A percentile compares a stretch with the other conserved stretches of the same genome.
Conservation (phyloP, 64 coral and sea anemone genomes). For the Actinia equina region DNA sequence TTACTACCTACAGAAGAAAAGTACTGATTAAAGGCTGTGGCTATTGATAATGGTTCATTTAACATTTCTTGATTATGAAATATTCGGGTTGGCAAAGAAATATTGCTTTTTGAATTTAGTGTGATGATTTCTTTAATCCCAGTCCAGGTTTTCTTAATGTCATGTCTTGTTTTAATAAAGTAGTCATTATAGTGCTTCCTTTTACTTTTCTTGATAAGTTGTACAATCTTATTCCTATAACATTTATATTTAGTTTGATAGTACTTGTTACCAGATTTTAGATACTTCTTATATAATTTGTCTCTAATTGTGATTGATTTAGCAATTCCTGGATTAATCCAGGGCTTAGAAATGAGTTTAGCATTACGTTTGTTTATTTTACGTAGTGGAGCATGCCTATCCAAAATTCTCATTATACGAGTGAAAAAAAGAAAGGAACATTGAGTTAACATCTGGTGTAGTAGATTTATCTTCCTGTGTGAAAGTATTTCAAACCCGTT, state of each 20-base stretch:
- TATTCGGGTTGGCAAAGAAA: background rate
- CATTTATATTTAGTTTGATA: conserved; percentile 34
- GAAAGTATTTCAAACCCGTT: too few relatives aligned
- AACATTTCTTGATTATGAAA: background rate
- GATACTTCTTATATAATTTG: conserved; percentile 14
- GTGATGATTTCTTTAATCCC: background rate
- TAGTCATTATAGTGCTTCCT: conserved; percentile 28
- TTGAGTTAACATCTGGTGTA: background rate
- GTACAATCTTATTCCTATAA: conserved; percentile 35
- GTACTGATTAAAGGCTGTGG: conserved; percentile 30
- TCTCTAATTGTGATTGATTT: conserved; percentile 30
- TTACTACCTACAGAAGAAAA: conserved; percentile 35
- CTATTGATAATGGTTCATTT: conserved; percentile 15
- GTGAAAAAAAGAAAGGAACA: background rate
- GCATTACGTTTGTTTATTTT: background rate
- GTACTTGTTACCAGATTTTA: conserved; percentile 18
- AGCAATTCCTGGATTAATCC: background rate
- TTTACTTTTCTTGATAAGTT: conserved; percentile 32
- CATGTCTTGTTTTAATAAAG: conserved; percentile 7
- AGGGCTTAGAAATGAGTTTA: background rate
- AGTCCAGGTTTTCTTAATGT: conserved; percentile 14
- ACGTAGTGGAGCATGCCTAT: background rate
- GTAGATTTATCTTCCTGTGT: background rate
- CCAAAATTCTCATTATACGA: background rate
- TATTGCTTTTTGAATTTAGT: background rate